Conservation (phyloP, 2,797 vertebrate genomes). For the Rhinoraja longicauda region DNA sequence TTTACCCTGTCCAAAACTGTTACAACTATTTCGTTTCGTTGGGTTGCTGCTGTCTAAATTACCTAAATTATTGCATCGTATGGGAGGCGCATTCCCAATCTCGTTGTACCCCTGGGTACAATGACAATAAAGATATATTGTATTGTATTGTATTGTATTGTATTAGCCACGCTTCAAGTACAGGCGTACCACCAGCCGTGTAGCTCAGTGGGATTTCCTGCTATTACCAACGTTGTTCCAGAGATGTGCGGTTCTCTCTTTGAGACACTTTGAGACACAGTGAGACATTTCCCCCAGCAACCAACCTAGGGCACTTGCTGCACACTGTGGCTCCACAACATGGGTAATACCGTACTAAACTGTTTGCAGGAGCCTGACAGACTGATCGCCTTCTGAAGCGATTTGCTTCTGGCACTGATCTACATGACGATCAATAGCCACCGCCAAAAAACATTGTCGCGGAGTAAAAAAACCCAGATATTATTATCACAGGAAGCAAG, state of each 20-base stretch:
- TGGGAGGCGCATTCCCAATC: no score
- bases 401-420: not conserved
- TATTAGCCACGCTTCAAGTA: not conserved
- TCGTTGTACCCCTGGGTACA: no score
- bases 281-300: not conserved
- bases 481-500: not conserved
- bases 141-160: no score
- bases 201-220: not conserved
- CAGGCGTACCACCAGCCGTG: not conserved
- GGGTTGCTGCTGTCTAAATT: no score
- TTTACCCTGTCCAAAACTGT: no score
- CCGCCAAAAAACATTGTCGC: not conserved
- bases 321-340: not conserved
- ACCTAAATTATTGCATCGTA: no score
- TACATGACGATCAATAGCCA: not conserved
- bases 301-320: not conserved
- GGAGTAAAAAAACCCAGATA: not conserved
- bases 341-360: not conserved
- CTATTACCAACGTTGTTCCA: no score
- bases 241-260: not conserved
- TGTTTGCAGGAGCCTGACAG: not conserved
- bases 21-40: no score
- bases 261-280: not conserved
- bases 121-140: no score
- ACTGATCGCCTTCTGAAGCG: not conserved